These are phyloP conservation scores for Drosophila neutralis DNA, from an alignment of 2,888 invertebrate species.

Conservation along the genomic window DNA sequence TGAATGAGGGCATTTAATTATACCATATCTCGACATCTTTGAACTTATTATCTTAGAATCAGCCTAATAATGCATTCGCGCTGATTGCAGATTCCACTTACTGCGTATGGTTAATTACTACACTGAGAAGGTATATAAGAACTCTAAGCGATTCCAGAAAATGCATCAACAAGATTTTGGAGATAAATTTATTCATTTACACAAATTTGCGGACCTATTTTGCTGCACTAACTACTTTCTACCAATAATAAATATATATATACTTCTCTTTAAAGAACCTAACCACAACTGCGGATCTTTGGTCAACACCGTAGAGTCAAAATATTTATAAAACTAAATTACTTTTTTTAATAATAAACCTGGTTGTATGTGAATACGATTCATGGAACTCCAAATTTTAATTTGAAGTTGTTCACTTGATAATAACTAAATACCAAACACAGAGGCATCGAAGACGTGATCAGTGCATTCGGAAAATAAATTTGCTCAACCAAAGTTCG, in stretches of 20 bases:
- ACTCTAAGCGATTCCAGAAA: neutral
- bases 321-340: neutral
- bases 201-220: neutral
- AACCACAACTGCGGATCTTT: neutral
- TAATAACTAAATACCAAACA: neutral
- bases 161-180: neutral
- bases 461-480: constrained; percentile 3
- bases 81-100: neutral
- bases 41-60: neutral
- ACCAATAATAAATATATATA: neutral
- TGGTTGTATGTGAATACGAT: neutral
- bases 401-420: neutral
- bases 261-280: neutral
- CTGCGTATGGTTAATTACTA: neutral
- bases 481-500: neutral
- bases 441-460: neutral
- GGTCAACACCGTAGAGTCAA: neutral
- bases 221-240: neutral
- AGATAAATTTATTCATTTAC: neutral
- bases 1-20: neutral
- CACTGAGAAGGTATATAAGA: neutral
- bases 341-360: neutral
- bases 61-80: neutral
- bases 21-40: neutral
- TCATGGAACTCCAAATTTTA: neutral